These are phyloP conservation scores for Anoncus sp. DNA, from an alignment of 2,888 invertebrate genomes.

Conservation along the genomic window DNA sequence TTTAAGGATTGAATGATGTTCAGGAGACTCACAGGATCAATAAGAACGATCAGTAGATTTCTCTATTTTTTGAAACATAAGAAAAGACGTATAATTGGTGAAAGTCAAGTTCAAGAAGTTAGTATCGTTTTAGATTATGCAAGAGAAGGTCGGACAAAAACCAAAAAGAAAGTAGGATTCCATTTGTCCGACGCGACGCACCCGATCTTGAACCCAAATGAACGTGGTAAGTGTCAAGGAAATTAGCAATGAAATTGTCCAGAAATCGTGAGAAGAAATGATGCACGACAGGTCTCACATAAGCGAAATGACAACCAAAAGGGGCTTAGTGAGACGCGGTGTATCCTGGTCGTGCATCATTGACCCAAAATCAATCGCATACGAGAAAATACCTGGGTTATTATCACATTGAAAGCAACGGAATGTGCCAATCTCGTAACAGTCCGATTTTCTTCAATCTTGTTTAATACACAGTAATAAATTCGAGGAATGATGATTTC, in stretches of 20 bases:
- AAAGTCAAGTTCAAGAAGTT: no score
- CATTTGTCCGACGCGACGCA: neutral
- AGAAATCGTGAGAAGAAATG: neutral
- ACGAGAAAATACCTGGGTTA: neutral
- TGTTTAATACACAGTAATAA: no score
- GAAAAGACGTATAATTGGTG: no score
- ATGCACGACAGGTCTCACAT: slow-evolving; percentile 10
- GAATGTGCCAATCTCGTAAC: neutral
- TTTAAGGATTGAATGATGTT: no score
- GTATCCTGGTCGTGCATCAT: slow-evolving; percentile 6
- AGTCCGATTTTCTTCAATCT: no score
- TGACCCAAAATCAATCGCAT: neutral
- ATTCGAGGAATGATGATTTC: no score
- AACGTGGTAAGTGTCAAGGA: neutral
- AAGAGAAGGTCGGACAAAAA: neutral
- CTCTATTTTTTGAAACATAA: no score
- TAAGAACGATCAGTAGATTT: no score
- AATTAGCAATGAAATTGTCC: no score
- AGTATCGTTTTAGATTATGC: no score
- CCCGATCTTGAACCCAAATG: neutral
- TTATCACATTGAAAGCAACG: neutral
- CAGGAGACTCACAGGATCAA: no score
- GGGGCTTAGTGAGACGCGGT: slow-evolving; percentile 1
- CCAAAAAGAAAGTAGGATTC: neutral
- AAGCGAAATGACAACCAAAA: neutral